phyloP scores from a whole-genome alignment of 2,113 vertebrate species.

The Nycticebus coucang region DNA sequence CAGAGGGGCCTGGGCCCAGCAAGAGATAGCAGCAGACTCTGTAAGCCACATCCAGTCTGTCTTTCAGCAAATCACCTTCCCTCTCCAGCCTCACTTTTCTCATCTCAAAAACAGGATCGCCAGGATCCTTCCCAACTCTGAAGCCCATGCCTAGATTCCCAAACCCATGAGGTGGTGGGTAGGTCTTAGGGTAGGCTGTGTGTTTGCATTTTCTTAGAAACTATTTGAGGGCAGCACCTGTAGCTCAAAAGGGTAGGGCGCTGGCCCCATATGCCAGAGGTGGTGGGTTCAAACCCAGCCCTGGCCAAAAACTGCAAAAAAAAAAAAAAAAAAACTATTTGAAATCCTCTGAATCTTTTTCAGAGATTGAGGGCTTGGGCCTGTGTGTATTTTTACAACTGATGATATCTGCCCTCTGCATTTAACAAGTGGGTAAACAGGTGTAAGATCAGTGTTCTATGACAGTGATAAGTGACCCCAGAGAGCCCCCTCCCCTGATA shows the following conservation, averaged over 20 bases:
- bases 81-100: background rate
- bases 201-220: background rate
- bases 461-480: accelerated
- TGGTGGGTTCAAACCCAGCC: no score
- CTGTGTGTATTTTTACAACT: background rate
- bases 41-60: background rate
- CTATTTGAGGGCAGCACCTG: no score
- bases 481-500: background rate
- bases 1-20: background rate
- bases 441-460: background rate
- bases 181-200: no score
- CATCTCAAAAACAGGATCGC: background rate
- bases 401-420: no score
- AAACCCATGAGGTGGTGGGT: background rate
- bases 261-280: no score
- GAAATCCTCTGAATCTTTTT: background rate
- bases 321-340: no score
- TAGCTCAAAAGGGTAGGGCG: no score
- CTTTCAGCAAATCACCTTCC: background rate
- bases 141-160: background rate
- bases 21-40: background rate
- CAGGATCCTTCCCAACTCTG: background rate
- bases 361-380: background rate
- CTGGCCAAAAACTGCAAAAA: no score
- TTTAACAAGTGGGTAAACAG: background rate